Evolutionary conservation across 2,113 vertebrate species (phyloP).

Genomic region (Chaetops frenatus): DNA sequence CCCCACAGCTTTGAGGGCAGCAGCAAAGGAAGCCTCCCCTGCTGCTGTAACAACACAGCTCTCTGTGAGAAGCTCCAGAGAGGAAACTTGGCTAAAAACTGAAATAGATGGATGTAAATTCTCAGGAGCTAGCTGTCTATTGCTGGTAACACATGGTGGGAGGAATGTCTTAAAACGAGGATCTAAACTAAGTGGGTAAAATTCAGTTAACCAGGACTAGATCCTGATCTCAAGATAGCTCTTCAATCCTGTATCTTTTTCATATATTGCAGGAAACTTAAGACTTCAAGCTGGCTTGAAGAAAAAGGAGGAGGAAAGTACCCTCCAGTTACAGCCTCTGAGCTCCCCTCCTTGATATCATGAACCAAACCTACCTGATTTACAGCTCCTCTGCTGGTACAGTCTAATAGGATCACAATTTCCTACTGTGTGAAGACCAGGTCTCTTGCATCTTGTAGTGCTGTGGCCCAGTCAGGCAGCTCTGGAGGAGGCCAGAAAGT

Average conservation of each 20-base stretch:
- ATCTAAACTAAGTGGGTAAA: neutral
- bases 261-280: neutral
- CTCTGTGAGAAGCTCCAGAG: neutral
- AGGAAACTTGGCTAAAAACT: neutral
- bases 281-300: neutral
- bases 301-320: neutral
- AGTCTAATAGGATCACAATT: neutral
- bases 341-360: neutral
- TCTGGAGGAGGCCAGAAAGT: neutral
- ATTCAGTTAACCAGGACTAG: neutral
- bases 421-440: neutral
- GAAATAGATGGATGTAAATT: neutral
- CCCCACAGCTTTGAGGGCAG: neutral
- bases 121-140: neutral
- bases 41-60: neutral
- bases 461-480: neutral
- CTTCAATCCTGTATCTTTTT: neutral
- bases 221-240: neutral
- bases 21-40: neutral
- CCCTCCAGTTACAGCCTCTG: neutral
- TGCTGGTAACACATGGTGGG: neutral
- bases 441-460: neutral
- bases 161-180: neutral
- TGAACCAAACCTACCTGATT: neutral
- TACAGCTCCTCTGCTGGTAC: neutral